phyloP scores from a whole-genome alignment of 2,113 vertebrate genomes.

The Opisthocomus hoazin region DNA sequence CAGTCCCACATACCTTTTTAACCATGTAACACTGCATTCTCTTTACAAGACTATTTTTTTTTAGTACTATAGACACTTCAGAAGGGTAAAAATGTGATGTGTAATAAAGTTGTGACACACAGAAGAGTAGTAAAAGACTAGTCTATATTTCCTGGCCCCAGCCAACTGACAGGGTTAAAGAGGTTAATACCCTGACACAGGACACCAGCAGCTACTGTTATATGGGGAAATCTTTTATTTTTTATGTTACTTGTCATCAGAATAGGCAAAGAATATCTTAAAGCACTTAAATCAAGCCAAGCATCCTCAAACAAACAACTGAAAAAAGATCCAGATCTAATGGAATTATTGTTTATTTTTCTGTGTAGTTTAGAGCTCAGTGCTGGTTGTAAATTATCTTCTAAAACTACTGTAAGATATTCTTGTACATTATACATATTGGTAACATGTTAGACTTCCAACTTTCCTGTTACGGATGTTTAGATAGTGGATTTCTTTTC shows the following conservation, averaged over 20 bases:
- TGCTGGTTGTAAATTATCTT: not conserved
- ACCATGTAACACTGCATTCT: not conserved
- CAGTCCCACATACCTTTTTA: conserved; percentile 1
- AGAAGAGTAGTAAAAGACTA: conserved; percentile 55
- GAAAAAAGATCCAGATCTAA: not conserved
- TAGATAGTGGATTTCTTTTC: not conserved
- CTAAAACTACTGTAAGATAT: not conserved
- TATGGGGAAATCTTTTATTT: conserved; percentile 43
- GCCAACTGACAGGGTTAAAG: conserved; percentile 55
- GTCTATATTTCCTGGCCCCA: conserved; percentile 55
- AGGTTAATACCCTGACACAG: conserved; percentile 63
- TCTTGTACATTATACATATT: not conserved
- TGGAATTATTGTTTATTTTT: not conserved
- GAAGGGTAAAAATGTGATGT: conserved; percentile 52
- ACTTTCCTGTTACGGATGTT: not conserved
- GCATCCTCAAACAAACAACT: not conserved
- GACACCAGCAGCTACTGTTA: conserved; percentile 55
- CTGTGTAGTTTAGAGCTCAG: not conserved
- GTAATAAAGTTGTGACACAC: conserved; percentile 62
- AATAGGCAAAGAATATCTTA: not conserved
- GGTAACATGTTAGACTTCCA: not conserved
- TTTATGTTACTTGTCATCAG: conserved; percentile 43
- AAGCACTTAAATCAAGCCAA: not conserved
- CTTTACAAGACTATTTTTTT: conserved; percentile 21
- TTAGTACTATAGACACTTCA: conserved; percentile 45